Evolutionary conservation across 2,888 invertebrate genomes (phyloP).

Genomic region (Encarsia formosa): DNA sequence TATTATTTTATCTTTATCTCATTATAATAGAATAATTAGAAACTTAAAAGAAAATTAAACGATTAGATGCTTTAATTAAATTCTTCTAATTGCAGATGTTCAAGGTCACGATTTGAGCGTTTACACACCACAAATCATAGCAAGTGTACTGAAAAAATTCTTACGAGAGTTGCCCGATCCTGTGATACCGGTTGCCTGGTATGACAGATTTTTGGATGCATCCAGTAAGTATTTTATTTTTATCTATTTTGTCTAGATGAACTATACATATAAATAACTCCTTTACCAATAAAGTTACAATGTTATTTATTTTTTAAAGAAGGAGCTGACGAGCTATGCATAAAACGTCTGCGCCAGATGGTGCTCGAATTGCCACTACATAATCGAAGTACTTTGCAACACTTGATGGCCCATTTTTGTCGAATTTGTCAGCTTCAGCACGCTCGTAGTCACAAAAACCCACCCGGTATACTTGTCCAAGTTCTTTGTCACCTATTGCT

Average conservation of each 20-base stretch:
- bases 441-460: slow-evolving; percentile 61
- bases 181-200: slow-evolving; percentile 70
- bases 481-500: slow-evolving; percentile 70
- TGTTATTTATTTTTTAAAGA: slow-evolving; percentile 47
- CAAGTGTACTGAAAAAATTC: slow-evolving; percentile 66
- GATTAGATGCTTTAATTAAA: too few relatives aligned
- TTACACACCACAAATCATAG: slow-evolving; percentile 57
- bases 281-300: too few relatives aligned
- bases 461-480: slow-evolving; percentile 65
- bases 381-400: slow-evolving; percentile 61
- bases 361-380: slow-evolving; percentile 64
- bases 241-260: neutral
- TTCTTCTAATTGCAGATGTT: slow-evolving; percentile 47
- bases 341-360: slow-evolving; percentile 54
- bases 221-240: slow-evolving; percentile 46
- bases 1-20: too few relatives aligned
- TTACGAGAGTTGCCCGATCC: slow-evolving; percentile 71
- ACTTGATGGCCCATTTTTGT: slow-evolving; percentile 68
- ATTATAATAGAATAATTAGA: too few relatives aligned
- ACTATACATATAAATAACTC: neutral
- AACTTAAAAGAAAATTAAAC: too few relatives aligned
- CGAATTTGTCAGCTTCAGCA: slow-evolving; percentile 68
- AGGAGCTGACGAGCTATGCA: slow-evolving; percentile 58
- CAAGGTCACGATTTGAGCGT: slow-evolving; percentile 51
- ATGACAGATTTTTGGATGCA: slow-evolving; percentile 65